These are phyloP conservation scores for Leucania comma DNA, from an alignment of 2,888 invertebrate species.

Conservation along the genomic window DNA sequence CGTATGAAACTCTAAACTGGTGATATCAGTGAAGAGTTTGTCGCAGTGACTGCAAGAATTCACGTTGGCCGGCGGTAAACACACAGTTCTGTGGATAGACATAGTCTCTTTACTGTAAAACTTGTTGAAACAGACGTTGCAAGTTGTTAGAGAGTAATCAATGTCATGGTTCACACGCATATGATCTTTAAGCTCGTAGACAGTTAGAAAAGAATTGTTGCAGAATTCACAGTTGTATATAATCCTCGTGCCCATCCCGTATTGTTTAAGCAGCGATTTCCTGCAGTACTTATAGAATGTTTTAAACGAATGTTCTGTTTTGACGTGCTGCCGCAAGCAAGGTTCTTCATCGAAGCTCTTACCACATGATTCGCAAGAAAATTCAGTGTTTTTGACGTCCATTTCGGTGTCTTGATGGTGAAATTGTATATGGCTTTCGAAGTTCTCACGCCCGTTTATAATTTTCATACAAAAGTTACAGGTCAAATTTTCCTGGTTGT, in stretches of 20 bases:
- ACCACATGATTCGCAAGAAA: constrained; percentile 73
- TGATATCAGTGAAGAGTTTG: constrained; percentile 81
- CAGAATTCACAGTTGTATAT: constrained; percentile 81
- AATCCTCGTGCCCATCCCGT: constrained; percentile 41
- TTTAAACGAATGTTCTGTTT: constrained; percentile 78
- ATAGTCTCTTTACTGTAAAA: constrained; percentile 80
- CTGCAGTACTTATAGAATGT: constrained; percentile 81
- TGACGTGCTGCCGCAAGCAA: constrained; percentile 77
- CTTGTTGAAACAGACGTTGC: constrained; percentile 83
- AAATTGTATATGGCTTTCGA: constrained; percentile 66
- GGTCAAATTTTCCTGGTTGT: constrained; percentile 62
- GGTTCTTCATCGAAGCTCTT: constrained; percentile 73
- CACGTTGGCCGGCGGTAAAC: constrained; percentile 77
- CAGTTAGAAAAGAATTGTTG: constrained; percentile 67
- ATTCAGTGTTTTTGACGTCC: constrained; percentile 41
- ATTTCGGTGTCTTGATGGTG: constrained; percentile 48
- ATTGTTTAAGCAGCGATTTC: constrained; percentile 71
- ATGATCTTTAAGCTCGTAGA: constrained; percentile 81
- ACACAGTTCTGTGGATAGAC: constrained; percentile 75
- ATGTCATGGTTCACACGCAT: constrained; percentile 77
- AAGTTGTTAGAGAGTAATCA: constrained; percentile 77
- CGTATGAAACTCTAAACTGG: constrained; percentile 81
- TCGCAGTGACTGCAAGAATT: constrained; percentile 81
- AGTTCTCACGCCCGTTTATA: constrained; percentile 66
- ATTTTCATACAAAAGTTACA: constrained; percentile 68